Evolutionary conservation across 2,888 invertebrate species (phyloP), one percentile per base, ranked within the genome.

Genomic region (Unio delphinus): DNA sequence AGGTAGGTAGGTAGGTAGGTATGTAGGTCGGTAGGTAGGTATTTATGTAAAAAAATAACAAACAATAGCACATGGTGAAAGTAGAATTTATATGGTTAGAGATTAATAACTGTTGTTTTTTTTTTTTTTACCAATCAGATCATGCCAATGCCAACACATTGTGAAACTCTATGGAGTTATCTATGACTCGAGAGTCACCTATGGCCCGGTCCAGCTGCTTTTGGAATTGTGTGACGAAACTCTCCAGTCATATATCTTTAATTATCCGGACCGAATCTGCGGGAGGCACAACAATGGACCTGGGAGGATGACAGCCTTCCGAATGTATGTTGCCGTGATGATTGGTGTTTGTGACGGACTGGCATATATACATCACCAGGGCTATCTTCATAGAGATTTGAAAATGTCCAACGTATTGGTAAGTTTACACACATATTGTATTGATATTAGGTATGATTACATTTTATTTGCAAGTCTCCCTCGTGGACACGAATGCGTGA

Each of bases 361-460:
- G 61, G 68, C 69, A 0, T 85, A 83, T 64, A 76, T 87, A 4
- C 86, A 87, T 69, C 63, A 67, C 8, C 78, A 77, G 65, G 75
- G 76, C 62, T 80, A 82, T 45, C 80, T 85, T 8, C 87, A 86
- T 69, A 78, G 88, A 34, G 87, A 88, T 71, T 73, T 88, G n/a
- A 88, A 86, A 68, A 78, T 85, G 15, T 79, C 86, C 23, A 87
- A 87, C 69, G 79, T 88, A 64, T 70, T 88, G 80, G 87, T 87
- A 75, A 66, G 83, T 56, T 26, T 18, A 56, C 15, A n/a, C 34
- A 34, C 45, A 45, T 45, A 45, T 45, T 45, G 11, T 45, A 45
- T 45, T 80, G 11, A 11, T 45, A 45, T 45, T 45, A 45, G 8
- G 45, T 1, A 1, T 11, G 2, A 45, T 45, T 45, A 45, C 45